Conservation (phyloP, 2,113 vertebrate species). For the Eupsittula cactorum region DNA sequence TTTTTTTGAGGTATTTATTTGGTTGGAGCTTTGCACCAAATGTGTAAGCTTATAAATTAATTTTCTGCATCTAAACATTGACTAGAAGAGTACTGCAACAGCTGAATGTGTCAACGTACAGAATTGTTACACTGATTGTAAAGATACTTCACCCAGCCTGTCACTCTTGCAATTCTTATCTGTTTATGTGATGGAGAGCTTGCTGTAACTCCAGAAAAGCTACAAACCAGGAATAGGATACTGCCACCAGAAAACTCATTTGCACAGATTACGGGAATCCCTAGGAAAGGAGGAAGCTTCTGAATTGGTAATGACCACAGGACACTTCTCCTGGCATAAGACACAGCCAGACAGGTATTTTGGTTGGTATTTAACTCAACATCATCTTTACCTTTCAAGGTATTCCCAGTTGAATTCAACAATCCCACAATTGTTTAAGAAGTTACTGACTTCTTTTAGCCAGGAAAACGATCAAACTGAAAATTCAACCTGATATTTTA, state of each 20-base stretch:
- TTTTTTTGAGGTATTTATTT: background rate
- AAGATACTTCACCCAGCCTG: background rate
- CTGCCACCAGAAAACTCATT: background rate
- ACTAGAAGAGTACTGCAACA: background rate
- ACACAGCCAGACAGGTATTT: background rate
- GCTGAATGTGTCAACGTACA: background rate
- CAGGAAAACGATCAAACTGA: background rate
- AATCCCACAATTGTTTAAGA: background rate
- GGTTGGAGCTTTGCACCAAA: background rate
- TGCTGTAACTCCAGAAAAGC: background rate
- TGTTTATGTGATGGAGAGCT: background rate
- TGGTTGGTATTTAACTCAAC: background rate
- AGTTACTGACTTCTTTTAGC: background rate
- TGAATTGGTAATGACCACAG: background rate
- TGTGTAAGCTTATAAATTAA: background rate
- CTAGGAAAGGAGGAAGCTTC: background rate
- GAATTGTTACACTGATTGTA: background rate
- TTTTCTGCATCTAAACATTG: background rate
- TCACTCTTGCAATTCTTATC: background rate
- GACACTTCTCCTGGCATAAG: background rate
- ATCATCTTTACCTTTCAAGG: background rate
- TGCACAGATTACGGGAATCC: background rate
- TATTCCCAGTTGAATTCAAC: background rate
- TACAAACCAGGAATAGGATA: background rate
- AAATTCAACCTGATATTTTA: background rate